These are phyloP conservation scores for Austrofundulus limnaeus DNA, from an alignment of 2,113 vertebrate species.

Conservation along the genomic window DNA sequence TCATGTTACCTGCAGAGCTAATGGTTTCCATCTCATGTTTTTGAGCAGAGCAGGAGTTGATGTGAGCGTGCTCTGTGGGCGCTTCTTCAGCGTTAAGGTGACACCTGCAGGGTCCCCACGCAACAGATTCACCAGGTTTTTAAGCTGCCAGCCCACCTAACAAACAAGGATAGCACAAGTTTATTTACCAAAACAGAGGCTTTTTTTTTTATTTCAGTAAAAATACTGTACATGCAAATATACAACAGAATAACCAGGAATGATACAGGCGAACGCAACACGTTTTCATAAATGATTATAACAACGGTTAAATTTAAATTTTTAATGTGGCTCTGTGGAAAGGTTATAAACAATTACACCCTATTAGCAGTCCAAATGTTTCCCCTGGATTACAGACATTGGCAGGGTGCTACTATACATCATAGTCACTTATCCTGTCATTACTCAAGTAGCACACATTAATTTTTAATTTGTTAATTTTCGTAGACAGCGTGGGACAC, in stretches of 20 bases:
- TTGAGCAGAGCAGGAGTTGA: conserved; percentile 82
- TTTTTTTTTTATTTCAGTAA: conserved; percentile 3
- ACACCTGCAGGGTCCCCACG: conserved; percentile 81
- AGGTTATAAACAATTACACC: too few species aligned
- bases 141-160: conserved; percentile 84
- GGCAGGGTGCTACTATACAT: too few species aligned
- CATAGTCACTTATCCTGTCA: too few species aligned
- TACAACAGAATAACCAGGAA: background rate
- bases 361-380: too few species aligned
- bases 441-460: too few species aligned
- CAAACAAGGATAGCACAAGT: conserved; percentile 5
- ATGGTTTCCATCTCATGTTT: conserved; percentile 84
- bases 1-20: conserved; percentile 77
- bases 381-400: too few species aligned
- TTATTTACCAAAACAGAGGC: conserved; percentile 19
- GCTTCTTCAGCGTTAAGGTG: conserved; percentile 80
- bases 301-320: background rate
- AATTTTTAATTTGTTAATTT: too few species aligned
- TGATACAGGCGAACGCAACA: too few species aligned
- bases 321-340: too few species aligned
- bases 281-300: too few species aligned
- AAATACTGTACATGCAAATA: background rate
- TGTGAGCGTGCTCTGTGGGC: conserved; percentile 82
- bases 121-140: conserved; percentile 80
- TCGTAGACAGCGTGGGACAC: too few species aligned